Conservation (phyloP, 2,797 vertebrate genomes). For the Pteronotus mesoamericanus region DNA sequence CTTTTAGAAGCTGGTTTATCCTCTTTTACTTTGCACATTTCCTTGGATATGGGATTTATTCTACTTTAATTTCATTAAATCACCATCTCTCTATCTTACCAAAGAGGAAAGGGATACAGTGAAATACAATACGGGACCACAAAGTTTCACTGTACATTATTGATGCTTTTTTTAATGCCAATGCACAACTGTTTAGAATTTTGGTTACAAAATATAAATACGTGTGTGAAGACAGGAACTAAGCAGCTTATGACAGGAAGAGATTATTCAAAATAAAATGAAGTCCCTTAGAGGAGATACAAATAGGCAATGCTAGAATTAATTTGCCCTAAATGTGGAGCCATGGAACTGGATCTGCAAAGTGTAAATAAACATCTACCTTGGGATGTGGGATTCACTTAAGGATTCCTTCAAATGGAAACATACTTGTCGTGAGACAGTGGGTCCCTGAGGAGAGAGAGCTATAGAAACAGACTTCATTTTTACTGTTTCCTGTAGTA, state of each 20-base stretch:
- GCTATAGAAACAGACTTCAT: conserved; percentile 23
- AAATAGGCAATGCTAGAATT: conserved; percentile 2
- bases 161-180: background rate
- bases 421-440: conserved; percentile 24
- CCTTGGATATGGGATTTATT: background rate
- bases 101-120: background rate
- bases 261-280: conserved; percentile 3
- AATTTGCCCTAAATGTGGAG: conserved; percentile 23
- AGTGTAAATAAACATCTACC: conserved; percentile 32
- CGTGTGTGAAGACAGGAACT: background rate
- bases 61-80: background rate
- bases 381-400: conserved; percentile 45
- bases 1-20: background rate
- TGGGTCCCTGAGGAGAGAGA: conserved; percentile 28
- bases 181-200: background rate
- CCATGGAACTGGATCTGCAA: background rate
- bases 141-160: background rate
- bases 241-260: background rate
- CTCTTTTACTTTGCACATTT: background rate
- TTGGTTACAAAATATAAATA: conserved; percentile 1
- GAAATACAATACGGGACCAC: background rate
- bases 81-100: background rate
- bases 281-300: background rate
- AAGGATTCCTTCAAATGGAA: conserved; percentile 54
- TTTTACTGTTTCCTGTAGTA: conserved; percentile 51